Base-by-base conservation (phyloP, 2,888 invertebrate genomes). In the Pyrocoelia pectoralis region DNA sequence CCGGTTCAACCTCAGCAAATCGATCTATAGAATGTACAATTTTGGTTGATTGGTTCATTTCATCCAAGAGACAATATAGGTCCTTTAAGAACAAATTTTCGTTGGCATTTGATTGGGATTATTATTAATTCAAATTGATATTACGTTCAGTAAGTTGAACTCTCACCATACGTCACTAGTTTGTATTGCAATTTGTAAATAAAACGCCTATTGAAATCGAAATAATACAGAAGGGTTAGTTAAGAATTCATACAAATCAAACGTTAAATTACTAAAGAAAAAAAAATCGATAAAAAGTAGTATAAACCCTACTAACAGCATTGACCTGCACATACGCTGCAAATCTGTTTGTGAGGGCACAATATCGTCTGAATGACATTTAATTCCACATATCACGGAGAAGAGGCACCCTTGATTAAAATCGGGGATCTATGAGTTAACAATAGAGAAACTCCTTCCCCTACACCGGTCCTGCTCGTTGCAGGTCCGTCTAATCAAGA, bases 401-500 rank as follows among this genome's bases (percentile, higher is more conserved):
- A 76, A 76, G 77, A 78, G 76, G 75, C 70, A 73, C 77, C 76
- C 78, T 78, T 79, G 79, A 79, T 79, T 79, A 79, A 79, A 79
- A 78, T 78, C 77, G 72, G 76, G 76, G 72, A 76, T 77, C 78
- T 74, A 70, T 72, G 68, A 69, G 73, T 72, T 71, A 76, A 79
- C 79, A 79, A 79, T 76, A 69, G 74, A 68, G 71, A 33, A 33
- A 33, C 72, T 72, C 73, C 75, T 72, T 73, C 69, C 71, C 72
- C 72, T 71, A 66, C 66, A 61, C 73, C 73, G 72, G 72, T 69
- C 71, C 74, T 74, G 73, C 72, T 73, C 72, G 73, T 65, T 72
- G 74, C 71, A 74, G 73, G 78, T 76, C 76, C 77, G 76, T 76
- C 78, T 79, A 79, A 79, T 79, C 79, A 79, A 77, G 76, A 74